Conservation (phyloP, 2,113 vertebrate species). For the Pseudopipra pipra region DNA sequence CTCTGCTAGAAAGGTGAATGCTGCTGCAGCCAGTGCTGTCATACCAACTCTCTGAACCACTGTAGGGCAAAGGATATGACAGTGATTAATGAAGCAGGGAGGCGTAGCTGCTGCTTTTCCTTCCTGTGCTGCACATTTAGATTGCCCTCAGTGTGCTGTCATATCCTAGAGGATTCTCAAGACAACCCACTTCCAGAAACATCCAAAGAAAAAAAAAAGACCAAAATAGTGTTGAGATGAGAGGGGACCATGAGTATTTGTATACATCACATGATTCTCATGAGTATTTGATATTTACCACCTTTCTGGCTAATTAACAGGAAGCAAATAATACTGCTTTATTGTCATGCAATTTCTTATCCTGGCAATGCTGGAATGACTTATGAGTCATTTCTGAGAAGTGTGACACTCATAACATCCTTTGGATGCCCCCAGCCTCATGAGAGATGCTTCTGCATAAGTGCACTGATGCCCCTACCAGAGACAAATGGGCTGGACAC, state of each 20-base stretch:
- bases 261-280: not conserved
- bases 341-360: not conserved
- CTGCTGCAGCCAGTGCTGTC: not conserved
- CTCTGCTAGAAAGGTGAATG: not conserved
- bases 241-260: not conserved
- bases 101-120: not conserved
- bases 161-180: not conserved
- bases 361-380: not conserved
- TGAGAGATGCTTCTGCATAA: not conserved
- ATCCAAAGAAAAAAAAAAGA: not conserved
- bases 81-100: not conserved
- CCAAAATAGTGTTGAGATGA: fast-evolving
- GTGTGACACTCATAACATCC: not conserved
- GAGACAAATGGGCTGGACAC: not conserved
- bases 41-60: not conserved
- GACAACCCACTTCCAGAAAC: not conserved
- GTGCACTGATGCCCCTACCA: fast-evolving
- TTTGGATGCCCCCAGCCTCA: not conserved
- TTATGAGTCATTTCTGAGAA: not conserved
- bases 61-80: not conserved
- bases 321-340: not conserved
- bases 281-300: constrained; percentile 13
- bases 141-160: fast-evolving
- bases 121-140: not conserved
- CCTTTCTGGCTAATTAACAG: not conserved